Evolutionary conservation across 2,888 invertebrate genomes (phyloP).

Genomic region (Cynaeus angustus): DNA sequence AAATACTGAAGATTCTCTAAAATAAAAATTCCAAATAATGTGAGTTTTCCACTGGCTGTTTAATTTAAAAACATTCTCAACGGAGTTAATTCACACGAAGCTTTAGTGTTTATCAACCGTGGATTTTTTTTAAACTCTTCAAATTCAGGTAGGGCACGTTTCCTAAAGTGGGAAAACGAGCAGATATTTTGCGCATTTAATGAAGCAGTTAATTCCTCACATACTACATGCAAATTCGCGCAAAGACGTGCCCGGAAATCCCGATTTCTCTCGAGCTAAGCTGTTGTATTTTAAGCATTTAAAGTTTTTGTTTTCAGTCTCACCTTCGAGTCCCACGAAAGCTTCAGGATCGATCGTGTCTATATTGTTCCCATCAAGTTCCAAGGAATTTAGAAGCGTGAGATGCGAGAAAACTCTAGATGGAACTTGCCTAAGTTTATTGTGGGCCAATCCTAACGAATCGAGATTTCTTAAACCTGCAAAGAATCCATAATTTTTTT

Average conservation of each 20-base stretch:
- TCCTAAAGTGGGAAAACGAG: too few relatives aligned
- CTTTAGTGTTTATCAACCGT: not conserved
- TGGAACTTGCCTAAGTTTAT: slow-evolving; percentile 85
- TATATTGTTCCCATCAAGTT: slow-evolving; percentile 91
- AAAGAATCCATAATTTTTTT: slow-evolving; percentile 52
- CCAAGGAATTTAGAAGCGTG: slow-evolving; percentile 87
- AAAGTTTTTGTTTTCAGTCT: slow-evolving; percentile 50
- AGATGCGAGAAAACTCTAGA: slow-evolving; percentile 89
- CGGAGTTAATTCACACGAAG: not conserved
- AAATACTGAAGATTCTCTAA: slow-evolving; percentile 92
- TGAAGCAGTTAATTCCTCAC: not conserved
- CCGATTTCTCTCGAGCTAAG: not conserved
- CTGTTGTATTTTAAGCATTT: slow-evolving; percentile 20
- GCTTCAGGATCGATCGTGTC: slow-evolving; percentile 87
- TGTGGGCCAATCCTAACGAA: slow-evolving; percentile 89
- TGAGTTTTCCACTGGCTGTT: not conserved
- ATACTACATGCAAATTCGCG: slow-evolving; percentile 9
- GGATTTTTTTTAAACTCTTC: too few relatives aligned
- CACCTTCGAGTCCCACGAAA: slow-evolving; percentile 92
- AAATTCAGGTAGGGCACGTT: too few relatives aligned
- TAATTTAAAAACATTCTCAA: not conserved
- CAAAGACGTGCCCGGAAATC: slow-evolving; percentile 10
- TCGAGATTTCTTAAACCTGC: slow-evolving; percentile 87
- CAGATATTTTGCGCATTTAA: not conserved
- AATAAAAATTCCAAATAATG: slow-evolving; percentile 46